These are phyloP conservation scores for Augochlora pura DNA, from an alignment of 1,140 invertebrate species.

Conservation along the genomic window DNA sequence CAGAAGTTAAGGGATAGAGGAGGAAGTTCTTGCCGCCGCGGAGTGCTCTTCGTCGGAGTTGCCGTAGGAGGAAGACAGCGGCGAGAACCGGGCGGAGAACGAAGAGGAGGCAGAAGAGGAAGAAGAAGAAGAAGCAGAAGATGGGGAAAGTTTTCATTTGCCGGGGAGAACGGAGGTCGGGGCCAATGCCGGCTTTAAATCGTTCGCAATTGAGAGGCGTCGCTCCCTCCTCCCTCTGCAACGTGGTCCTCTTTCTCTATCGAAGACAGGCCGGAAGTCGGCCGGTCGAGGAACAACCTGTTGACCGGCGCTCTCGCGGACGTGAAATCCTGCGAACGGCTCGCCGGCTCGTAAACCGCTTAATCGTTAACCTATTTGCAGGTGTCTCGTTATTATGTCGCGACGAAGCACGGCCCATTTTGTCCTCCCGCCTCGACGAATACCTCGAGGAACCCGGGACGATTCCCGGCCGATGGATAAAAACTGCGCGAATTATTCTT, in stretches of 20 bases:
- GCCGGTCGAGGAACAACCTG: conserved; percentile 56
- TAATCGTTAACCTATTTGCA: conserved; percentile 22
- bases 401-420: conserved; percentile 1
- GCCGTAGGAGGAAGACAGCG: conserved; percentile 49
- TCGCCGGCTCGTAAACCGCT: conserved; percentile 15
- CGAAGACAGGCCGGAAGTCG: conserved; percentile 54
- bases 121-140: conserved; percentile 38
- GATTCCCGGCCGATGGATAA: no score
- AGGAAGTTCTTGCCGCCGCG: conserved; percentile 39
- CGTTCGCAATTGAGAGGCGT: conserved; percentile 62
- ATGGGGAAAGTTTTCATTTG: conserved; percentile 68
- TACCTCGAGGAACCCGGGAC: no score
- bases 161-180: conserved; percentile 52
- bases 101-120: conserved; percentile 5
- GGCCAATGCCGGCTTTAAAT: conserved; percentile 61
- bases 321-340: conserved; percentile 25
- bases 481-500: no score
- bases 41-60: conserved; percentile 47
- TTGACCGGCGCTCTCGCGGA: conserved; percentile 45
- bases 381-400: not conserved
- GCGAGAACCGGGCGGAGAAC: not conserved
- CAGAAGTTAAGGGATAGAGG: conserved; percentile 37
- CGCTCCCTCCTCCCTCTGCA: conserved; percentile 29
- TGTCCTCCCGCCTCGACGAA: not conserved
- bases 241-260: conserved; percentile 41